Conservation (phyloP, 2,113 vertebrate species). For the Catharus fuscescens region DNA sequence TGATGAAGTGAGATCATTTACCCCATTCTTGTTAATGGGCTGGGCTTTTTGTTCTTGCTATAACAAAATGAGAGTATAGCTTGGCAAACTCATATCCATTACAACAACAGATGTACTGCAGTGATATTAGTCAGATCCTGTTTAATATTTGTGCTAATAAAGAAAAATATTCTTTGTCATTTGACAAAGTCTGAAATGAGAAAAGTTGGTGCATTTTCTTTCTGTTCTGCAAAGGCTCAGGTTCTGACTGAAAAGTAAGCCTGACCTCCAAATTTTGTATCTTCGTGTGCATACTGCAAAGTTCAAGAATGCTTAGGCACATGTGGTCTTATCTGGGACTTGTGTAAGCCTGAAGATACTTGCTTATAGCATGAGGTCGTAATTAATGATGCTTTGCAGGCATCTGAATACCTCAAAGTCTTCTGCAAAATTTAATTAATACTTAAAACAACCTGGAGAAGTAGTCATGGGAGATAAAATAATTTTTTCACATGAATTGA, state of each 20-base stretch:
- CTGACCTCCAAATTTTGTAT: not conserved
- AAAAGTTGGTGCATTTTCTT: not conserved
- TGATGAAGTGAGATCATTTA: conserved; percentile 75
- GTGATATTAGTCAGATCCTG: conserved; percentile 39
- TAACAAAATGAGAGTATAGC: conserved; percentile 42
- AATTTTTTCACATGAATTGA: conserved; percentile 35
- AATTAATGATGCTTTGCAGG: not conserved
- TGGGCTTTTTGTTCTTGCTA: conserved; percentile 61
- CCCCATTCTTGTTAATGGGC: conserved; percentile 58
- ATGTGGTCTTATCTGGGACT: not conserved
- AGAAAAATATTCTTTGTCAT: conserved; percentile 55
- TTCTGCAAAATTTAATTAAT: conserved; percentile 44
- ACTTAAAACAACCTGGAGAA: not conserved
- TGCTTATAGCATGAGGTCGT: not conserved
- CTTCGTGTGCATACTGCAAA: not conserved
- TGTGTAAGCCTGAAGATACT: not conserved
- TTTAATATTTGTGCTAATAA: conserved; percentile 63
- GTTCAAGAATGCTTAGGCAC: not conserved
- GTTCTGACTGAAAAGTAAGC: not conserved
- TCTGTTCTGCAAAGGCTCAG: not conserved
- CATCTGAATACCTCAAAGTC: conserved; percentile 1
- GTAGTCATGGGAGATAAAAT: conserved; percentile 16
- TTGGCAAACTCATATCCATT: conserved; percentile 55
- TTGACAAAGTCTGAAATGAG: not conserved
- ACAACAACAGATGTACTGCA: conserved; percentile 35